These are phyloP conservation scores for Okamejei kenojei DNA, from an alignment of 2,797 vertebrate species.

Conservation along the genomic window DNA sequence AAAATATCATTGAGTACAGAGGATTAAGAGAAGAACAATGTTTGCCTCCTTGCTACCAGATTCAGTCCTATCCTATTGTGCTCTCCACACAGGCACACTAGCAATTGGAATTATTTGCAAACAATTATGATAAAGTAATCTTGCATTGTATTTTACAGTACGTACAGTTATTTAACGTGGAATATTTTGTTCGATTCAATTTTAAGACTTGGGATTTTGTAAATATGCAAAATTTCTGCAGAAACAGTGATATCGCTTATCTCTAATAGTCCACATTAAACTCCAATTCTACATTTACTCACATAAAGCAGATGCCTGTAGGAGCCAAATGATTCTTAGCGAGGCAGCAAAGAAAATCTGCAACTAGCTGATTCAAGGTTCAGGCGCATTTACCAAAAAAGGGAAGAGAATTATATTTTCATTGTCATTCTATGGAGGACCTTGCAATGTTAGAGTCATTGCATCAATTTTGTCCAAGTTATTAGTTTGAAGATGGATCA, in stretches of 20 bases:
- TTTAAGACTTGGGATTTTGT: too few species aligned
- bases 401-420: neutral
- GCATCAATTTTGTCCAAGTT: neutral
- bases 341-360: neutral
- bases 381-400: neutral
- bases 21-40: too few species aligned
- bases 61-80: too few species aligned
- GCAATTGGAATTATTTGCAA: too few species aligned
- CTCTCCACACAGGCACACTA: too few species aligned
- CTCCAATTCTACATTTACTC: neutral
- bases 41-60: too few species aligned
- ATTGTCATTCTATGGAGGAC: neutral
- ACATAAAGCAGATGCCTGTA: neutral
- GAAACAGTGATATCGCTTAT: neutral
- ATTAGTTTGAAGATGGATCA: neutral
- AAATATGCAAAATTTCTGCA: neutral
- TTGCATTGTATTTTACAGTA: too few species aligned
- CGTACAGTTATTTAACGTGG: too few species aligned
- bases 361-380: neutral
- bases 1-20: too few species aligned
- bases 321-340: neutral
- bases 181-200: too few species aligned
- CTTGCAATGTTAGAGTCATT: neutral
- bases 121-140: too few species aligned
- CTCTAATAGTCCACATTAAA: neutral